phyloP scores from a whole-genome alignment of 2,797 vertebrate species.

The Delichon dasypus region DNA sequence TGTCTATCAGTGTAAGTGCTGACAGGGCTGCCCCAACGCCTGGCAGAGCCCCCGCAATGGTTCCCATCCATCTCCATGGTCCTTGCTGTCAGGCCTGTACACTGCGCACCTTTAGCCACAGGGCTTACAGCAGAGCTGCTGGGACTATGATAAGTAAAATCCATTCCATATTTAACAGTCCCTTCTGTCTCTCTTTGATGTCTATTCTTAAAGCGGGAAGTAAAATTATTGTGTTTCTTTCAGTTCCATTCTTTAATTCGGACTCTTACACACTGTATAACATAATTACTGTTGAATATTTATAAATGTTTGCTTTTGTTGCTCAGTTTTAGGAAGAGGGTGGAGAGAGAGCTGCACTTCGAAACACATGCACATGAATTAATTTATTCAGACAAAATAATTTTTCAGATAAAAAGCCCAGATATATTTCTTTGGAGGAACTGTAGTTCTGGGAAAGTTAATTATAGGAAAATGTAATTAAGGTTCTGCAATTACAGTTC shows the following conservation, averaged over 20 bases:
- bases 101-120: not conserved
- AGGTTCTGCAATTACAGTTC: slow-evolving; percentile 24
- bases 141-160: not conserved
- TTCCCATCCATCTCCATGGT: not conserved
- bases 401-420: not conserved
- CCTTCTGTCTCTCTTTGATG: not conserved
- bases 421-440: not conserved
- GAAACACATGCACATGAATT: not conserved
- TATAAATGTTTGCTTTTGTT: not conserved
- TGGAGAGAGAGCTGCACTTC: not conserved
- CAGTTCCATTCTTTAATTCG: not conserved
- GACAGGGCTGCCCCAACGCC: not conserved
- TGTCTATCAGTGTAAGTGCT: not conserved
- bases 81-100: accelerated
- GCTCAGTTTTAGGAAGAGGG: not conserved
- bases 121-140: not conserved
- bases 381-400: not conserved
- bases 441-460: slow-evolving; percentile 1
- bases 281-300: not conserved
- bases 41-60: not conserved
- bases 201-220: not conserved
- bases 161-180: not conserved
- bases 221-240: not conserved
- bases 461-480: slow-evolving; percentile 42
- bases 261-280: not conserved